Percentiles rank a stretch among this genome's conserved stretches.
Evolutionary conservation across 2,888 invertebrate genomes (phyloP).

Genomic region (Trissolcus japonicus): DNA sequence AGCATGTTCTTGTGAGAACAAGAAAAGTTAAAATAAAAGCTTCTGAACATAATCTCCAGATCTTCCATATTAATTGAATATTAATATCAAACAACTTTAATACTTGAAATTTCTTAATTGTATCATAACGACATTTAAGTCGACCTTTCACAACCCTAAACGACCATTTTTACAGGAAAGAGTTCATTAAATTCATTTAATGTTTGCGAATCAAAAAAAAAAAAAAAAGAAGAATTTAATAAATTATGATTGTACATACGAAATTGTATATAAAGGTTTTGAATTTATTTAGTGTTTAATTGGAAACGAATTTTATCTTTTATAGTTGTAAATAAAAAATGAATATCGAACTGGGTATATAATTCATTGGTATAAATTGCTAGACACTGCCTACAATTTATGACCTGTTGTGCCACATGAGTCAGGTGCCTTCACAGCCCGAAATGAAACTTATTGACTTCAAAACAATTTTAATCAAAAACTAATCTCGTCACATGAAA

Average conservation of each 20-base stretch:
- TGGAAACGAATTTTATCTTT: slow-evolving; percentile 10
- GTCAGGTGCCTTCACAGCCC: slow-evolving; percentile 65
- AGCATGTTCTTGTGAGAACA: no score
- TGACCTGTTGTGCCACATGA: slow-evolving; percentile 63
- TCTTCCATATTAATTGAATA: no score
- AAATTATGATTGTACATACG: slow-evolving; percentile 3
- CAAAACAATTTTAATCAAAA: slow-evolving; percentile 22
- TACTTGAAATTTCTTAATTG: no score
- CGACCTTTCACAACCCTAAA: no score
- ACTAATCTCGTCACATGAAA: not conserved
- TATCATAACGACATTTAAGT: no score
- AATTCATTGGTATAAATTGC: slow-evolving; percentile 23
- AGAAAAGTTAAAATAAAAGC: no score
- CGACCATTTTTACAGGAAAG: no score
- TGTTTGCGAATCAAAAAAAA: not conserved
- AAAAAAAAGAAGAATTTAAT: not conserved
- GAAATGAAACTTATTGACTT: slow-evolving; percentile 36
- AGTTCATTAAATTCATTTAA: not conserved
- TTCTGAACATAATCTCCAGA: no score
- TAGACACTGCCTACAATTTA: slow-evolving; percentile 62
- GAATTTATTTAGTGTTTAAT: slow-evolving; percentile 38
- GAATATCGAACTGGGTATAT: slow-evolving; percentile 1
- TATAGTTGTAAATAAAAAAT: not conserved
- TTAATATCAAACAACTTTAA: no score
- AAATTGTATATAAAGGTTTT: slow-evolving; percentile 29